Percentiles rank a stretch among this genome's conserved stretches.
phyloP scores from a whole-genome alignment of 2,113 vertebrate genomes.

The Pavo muticus region DNA sequence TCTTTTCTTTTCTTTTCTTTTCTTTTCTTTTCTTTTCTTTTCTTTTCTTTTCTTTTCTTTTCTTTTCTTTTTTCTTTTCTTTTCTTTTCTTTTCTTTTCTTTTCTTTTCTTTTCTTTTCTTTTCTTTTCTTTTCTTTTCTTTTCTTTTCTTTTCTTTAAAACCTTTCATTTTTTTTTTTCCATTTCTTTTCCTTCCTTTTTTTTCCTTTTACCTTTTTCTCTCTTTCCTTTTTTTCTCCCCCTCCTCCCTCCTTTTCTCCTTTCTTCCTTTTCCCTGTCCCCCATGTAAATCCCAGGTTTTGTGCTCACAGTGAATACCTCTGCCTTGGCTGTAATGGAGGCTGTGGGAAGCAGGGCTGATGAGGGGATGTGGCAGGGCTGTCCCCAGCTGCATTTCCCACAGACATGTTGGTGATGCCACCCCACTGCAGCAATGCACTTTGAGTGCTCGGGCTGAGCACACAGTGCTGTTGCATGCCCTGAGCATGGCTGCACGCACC shows the following conservation, averaged over 20 bases:
- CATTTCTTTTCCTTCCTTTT: background rate
- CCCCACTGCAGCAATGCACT: background rate
- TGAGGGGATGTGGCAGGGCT: background rate
- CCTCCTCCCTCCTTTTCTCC: background rate
- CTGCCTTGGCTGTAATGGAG: background rate
- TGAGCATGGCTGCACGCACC: background rate
- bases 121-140: background rate
- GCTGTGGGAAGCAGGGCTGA: background rate
- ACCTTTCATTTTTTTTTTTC: background rate
- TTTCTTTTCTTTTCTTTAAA: background rate
- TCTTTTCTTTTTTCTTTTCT: background rate
- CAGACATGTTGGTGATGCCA: background rate
- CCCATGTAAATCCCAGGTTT: background rate
- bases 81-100: background rate
- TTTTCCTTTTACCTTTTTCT: background rate
- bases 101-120: background rate
- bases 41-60: background rate
- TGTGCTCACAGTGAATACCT: background rate
- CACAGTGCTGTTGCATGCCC: background rate
- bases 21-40: background rate
- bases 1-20: background rate
- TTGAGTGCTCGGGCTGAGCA: accelerated
- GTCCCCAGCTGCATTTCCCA: background rate
- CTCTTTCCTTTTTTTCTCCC: background rate
- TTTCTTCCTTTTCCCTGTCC: background rate